phyloP scores from a whole-genome alignment of 2,113 vertebrate species.

The Melierax canorus region DNA sequence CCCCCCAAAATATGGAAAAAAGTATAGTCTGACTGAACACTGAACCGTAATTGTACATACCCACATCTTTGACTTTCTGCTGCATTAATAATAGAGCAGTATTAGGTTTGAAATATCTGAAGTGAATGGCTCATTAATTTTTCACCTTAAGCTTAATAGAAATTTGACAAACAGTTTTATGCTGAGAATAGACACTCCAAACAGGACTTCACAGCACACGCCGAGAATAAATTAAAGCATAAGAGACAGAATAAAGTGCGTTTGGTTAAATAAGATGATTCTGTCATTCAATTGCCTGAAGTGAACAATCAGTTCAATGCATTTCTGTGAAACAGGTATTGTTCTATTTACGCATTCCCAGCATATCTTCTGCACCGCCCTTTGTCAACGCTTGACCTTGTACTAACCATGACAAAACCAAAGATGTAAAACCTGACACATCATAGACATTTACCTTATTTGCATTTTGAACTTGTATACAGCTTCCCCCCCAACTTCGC shows the following conservation, averaged over 20 bases:
- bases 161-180: constrained; percentile 70
- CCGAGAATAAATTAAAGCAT: constrained; percentile 27
- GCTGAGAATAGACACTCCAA: constrained; percentile 45
- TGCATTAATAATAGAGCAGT: constrained; percentile 56
- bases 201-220: constrained; percentile 10
- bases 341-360: not conserved
- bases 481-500: not conserved
- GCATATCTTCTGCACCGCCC: not conserved
- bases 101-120: constrained; percentile 70
- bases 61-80: constrained; percentile 37
- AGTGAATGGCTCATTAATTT: constrained; percentile 73
- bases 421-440: not conserved
- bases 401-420: not conserved
- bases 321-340: not conserved
- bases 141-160: constrained; percentile 72
- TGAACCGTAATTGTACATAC: not conserved
- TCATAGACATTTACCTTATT: not conserved
- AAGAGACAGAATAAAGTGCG: not conserved
- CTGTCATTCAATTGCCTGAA: not conserved
- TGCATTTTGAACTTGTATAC: not conserved
- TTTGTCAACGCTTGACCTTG: not conserved
- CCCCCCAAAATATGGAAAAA: not conserved
- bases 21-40: not conserved
- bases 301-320: not conserved
- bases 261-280: not conserved